These are phyloP conservation scores for Sebastes nivosus DNA, from an alignment of 2,797 vertebrate genomes.

Conservation along the genomic window DNA sequence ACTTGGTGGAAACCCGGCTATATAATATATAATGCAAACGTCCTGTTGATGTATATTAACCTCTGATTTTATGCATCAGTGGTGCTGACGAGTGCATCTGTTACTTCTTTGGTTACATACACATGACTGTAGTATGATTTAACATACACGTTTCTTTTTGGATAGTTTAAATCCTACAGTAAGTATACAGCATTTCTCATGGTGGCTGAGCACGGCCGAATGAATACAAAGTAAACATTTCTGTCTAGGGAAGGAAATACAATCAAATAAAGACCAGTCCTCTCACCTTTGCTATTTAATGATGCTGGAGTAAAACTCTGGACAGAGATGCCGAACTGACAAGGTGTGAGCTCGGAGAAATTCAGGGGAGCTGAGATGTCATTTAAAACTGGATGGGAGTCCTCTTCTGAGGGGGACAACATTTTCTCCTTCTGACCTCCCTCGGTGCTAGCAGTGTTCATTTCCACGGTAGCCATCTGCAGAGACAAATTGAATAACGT, in stretches of 20 bases:
- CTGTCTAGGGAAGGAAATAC: neutral
- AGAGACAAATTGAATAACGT: neutral
- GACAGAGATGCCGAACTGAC: conserved; percentile 79
- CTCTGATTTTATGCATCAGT: neutral
- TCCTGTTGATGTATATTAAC: neutral
- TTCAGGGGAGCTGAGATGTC: conserved; percentile 39
- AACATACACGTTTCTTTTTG: neutral
- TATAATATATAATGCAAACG: neutral
- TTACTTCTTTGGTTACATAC: neutral
- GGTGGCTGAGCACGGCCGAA: neutral
- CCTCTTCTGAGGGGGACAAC: conserved; percentile 15
- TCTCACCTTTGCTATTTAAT: conserved; percentile 72
- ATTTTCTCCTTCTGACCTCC: conserved; percentile 18
- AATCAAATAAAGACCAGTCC: neutral
- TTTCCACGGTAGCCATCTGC: conserved; percentile 60
- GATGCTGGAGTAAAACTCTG: conserved; percentile 73
- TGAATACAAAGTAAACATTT: neutral
- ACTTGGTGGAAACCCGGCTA: too few species aligned
- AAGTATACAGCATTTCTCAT: neutral
- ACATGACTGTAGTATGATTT: neutral
- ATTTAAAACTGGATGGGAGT: neutral
- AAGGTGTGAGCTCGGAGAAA: conserved; percentile 71
- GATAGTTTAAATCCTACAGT: neutral
- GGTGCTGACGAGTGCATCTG: neutral
- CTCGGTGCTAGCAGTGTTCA: neutral